Conservation (phyloP, 2,797 vertebrate species). For the Falco rusticolus region DNA sequence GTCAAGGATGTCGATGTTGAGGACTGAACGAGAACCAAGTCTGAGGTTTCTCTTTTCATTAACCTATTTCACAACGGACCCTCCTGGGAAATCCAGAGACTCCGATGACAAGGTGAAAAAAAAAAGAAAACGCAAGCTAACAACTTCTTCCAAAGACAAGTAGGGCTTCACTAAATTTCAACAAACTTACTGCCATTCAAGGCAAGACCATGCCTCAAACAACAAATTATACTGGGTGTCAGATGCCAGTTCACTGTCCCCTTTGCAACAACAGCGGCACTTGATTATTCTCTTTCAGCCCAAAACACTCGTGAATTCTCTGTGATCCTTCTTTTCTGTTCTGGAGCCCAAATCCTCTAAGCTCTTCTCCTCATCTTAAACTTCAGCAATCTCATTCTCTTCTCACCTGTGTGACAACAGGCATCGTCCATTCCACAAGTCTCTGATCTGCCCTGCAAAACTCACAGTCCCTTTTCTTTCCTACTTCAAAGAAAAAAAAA, state of each 20-base stretch:
- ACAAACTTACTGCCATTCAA: constrained; percentile 20
- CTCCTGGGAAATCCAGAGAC: constrained; percentile 61
- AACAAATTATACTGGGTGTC: constrained; percentile 13
- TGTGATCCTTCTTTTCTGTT: neutral
- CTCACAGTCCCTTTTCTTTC: constrained; percentile 37
- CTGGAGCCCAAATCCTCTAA: neutral
- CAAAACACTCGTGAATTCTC: neutral
- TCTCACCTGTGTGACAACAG: constrained; percentile 31
- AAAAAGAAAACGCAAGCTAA: constrained; percentile 34
- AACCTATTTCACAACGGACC: constrained; percentile 57
- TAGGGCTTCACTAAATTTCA: constrained; percentile 39
- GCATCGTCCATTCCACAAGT: constrained; percentile 42
- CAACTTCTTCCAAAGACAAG: constrained; percentile 54
- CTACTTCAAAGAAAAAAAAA: constrained; percentile 32
- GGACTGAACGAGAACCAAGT: constrained; percentile 57
- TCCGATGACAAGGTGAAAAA: constrained; percentile 52
- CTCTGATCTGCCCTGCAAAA: constrained; percentile 41
- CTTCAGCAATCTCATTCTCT: constrained; percentile 15
- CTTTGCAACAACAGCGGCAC: neutral
- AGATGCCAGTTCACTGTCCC: constrained; percentile 28
- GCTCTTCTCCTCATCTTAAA: constrained; percentile 9
- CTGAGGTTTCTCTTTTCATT: constrained; percentile 58
- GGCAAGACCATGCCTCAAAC: constrained; percentile 34
- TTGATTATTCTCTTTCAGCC: constrained; percentile 31
- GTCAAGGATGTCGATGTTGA: constrained; percentile 45